Percentiles rank a stretch among this genome's conserved stretches.
Conservation (phyloP, 2,113 vertebrate species). For the Phainopepla nitens region DNA sequence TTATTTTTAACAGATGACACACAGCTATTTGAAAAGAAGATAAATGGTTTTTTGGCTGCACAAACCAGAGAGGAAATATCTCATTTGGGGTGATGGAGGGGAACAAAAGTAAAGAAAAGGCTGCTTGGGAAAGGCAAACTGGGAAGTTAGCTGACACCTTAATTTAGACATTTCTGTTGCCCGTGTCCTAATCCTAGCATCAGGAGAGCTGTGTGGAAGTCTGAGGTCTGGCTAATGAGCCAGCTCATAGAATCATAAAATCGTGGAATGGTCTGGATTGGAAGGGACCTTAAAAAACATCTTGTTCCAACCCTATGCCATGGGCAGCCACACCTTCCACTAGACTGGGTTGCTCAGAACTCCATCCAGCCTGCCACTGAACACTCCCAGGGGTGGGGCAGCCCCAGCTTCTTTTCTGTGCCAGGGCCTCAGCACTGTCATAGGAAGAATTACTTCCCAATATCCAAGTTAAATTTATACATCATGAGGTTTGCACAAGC, state of each 20-base stretch:
- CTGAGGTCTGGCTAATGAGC: neutral
- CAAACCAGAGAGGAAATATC: neutral
- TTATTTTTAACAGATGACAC: slow-evolving; percentile 51
- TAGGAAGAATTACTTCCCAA: neutral
- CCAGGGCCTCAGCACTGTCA: neutral
- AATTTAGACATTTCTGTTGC: neutral
- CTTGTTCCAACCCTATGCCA: neutral
- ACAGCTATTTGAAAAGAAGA: neutral
- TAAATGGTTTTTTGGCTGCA: neutral
- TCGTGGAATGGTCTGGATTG: neutral
- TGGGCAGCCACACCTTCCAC: neutral
- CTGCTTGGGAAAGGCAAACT: neutral
- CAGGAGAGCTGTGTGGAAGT: neutral
- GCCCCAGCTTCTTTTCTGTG: neutral
- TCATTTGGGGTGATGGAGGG: neutral
- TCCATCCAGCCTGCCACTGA: neutral
- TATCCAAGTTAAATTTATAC: neutral
- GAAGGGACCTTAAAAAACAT: neutral
- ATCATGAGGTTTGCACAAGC: neutral
- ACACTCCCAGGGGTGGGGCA: neutral
- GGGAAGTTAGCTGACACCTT: neutral
- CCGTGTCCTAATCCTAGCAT: neutral
- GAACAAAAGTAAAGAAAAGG: neutral
- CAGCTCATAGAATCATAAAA: neutral
- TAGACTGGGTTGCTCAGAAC: neutral